These are phyloP conservation scores for Peromyscus leucopus DNA, from an alignment of 2,113 vertebrate genomes.

Conservation along the genomic window DNA sequence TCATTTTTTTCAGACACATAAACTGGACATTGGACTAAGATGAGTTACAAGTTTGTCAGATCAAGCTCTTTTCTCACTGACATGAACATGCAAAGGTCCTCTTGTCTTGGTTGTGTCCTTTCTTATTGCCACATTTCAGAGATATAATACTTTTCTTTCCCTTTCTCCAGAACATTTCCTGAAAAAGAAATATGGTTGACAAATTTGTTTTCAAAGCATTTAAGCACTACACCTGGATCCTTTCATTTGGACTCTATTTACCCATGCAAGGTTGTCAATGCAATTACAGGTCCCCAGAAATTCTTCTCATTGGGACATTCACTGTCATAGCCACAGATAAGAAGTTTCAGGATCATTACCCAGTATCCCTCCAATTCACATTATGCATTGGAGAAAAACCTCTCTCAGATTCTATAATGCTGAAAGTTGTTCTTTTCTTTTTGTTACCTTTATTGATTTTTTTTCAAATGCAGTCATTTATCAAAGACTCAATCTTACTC, in stretches of 20 bases:
- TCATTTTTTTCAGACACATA: not conserved
- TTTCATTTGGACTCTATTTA: not conserved
- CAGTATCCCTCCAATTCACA: not conserved
- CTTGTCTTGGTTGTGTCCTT: not conserved
- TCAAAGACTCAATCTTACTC: not conserved
- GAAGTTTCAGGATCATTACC: not conserved
- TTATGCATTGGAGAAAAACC: not conserved
- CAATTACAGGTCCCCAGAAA: not conserved
- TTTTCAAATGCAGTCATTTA: constrained; percentile 1
- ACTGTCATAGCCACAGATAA: not conserved
- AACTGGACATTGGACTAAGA: not conserved
- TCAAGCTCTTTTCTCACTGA: not conserved
- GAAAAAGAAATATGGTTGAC: not conserved
- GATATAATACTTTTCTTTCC: not conserved
- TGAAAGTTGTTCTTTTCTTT: not conserved
- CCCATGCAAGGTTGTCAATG: not conserved
- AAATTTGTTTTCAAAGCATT: constrained; percentile 12
- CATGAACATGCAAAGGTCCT: not conserved
- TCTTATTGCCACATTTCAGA: not conserved
- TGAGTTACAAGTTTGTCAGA: not conserved
- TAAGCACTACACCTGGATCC: not conserved
- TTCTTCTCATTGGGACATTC: not conserved
- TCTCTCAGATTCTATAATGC: not conserved
- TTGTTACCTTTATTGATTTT: not conserved
- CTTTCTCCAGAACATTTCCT: not conserved